Percentiles rank a stretch among this genome's conserved stretches.
Evolutionary conservation across 2,113 vertebrate genomes (phyloP).

Genomic region (Pongo abelii): DNA sequence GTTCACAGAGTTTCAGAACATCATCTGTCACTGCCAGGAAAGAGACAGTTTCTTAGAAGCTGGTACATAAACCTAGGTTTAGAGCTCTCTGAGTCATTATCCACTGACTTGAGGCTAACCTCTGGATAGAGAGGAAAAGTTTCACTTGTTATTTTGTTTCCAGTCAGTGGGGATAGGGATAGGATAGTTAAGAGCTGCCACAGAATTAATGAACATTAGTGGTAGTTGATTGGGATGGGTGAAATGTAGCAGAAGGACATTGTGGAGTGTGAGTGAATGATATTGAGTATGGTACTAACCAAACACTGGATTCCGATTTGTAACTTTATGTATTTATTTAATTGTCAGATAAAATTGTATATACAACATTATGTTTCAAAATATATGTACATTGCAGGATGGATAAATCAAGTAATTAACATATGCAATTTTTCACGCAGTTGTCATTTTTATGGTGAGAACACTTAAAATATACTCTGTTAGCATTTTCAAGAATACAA

Average conservation of each 20-base stretch:
- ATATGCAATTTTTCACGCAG: too few species aligned
- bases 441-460: not conserved
- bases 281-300: not conserved
- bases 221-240: not conserved
- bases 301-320: not conserved
- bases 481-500: not conserved
- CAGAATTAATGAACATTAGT: not conserved
- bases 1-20: constrained; percentile 32
- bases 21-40: constrained; percentile 7
- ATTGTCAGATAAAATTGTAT: not conserved
- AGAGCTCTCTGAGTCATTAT: constrained; percentile 3
- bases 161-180: not conserved
- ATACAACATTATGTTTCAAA: not conserved
- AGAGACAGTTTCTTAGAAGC: not conserved
- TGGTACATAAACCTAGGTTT: not conserved
- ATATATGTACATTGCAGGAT: not conserved
- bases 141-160: not conserved
- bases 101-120: not conserved
- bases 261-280: not conserved
- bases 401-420: not conserved
- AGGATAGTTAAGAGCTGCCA: not conserved
- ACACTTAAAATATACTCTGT: not conserved
- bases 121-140: not conserved
- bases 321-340: not conserved
- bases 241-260: not conserved